Evolutionary conservation across 37 sponge, comb jelly and placozoan genomes (phyloP).

Genomic region (Geodia barretti): DNA sequence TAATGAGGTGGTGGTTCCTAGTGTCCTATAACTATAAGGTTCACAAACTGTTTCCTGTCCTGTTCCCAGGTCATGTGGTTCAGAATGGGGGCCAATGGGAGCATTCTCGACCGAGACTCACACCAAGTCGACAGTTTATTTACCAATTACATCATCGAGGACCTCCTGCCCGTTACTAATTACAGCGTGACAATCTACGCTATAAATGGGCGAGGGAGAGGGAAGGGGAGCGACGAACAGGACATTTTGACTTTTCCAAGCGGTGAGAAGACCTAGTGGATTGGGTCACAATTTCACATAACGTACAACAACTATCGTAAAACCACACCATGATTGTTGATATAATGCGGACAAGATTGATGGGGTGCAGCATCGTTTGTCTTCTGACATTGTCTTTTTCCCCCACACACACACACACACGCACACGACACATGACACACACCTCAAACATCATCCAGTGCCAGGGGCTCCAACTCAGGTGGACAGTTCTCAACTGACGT

Average conservation of each 20-base stretch:
- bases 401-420: conserved; percentile 1
- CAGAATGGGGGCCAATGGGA: not conserved
- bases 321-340: too few relatives aligned
- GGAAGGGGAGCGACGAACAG: not conserved
- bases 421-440: not conserved
- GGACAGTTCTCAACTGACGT: not conserved
- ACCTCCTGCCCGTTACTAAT: conserved; percentile 4
- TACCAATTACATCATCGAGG: not conserved
- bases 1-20: not conserved
- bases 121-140: not conserved
- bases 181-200: conserved; percentile 37
- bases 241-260: conserved; percentile 16
- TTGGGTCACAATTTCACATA: too few relatives aligned
- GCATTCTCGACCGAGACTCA: not conserved
- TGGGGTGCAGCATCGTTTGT: too few relatives aligned
- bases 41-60: not conserved
- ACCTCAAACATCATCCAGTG: too few relatives aligned
- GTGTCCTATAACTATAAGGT: not conserved
- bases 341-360: too few relatives aligned
- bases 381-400: not conserved
- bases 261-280: too few relatives aligned
- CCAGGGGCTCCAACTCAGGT: conserved; percentile 14
- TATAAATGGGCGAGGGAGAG: conserved; percentile 7
- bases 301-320: too few relatives aligned
- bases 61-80: conserved; percentile 8